Percentiles rank a stretch among this genome's conserved stretches.
These are phyloP conservation scores for Hipposideros armiger DNA, from an alignment of 2,113 vertebrate species.

Conservation along the genomic window DNA sequence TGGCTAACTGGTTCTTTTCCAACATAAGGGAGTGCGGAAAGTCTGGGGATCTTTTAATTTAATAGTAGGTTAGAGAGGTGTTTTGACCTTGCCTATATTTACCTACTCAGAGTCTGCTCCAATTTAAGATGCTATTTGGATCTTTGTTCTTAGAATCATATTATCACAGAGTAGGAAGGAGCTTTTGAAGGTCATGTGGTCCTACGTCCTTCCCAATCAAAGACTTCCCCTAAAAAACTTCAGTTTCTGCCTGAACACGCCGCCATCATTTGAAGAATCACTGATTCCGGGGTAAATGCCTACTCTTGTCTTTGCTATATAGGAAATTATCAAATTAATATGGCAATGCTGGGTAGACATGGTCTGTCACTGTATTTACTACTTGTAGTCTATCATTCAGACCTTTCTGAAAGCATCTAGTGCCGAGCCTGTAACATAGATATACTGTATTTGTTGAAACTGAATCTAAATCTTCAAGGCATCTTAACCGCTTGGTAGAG, in stretches of 20 bases:
- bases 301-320: not conserved
- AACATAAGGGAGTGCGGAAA: not conserved
- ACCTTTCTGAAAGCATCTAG: conserved; percentile 2
- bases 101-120: not conserved
- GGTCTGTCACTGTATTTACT: not conserved
- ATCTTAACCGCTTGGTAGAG: conserved; percentile 37
- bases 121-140: not conserved
- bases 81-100: conserved; percentile 8
- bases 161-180: not conserved
- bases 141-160: not conserved
- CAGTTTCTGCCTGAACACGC: not conserved
- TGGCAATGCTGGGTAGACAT: not conserved
- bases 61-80: not conserved
- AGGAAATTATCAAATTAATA: conserved; percentile 24
- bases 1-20: not conserved
- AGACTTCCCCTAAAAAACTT: not conserved
- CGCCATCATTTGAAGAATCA: not conserved
- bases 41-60: not conserved
- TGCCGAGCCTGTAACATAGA: not conserved
- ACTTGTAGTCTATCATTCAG: not conserved
- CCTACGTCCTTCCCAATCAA: not conserved
- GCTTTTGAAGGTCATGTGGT: not conserved
- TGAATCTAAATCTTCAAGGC: conserved; percentile 9
- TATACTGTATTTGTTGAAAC: not conserved
- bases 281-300: not conserved